Conservation (phyloP, 2,797 vertebrate species). For the Hipposideros larvatus region DNA sequence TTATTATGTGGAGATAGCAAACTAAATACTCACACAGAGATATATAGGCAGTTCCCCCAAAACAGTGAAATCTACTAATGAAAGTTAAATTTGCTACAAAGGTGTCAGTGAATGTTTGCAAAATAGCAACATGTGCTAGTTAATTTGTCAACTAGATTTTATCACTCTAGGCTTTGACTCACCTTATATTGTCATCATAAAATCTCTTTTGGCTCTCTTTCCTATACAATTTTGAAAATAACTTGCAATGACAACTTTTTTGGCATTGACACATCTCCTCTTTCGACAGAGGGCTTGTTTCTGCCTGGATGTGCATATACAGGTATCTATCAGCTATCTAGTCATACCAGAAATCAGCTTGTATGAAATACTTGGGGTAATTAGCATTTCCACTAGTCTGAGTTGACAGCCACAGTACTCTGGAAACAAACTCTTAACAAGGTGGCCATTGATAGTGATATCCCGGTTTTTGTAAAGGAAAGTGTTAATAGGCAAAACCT, state of each 20-base stretch:
- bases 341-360: neutral
- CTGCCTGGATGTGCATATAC: slow-evolving; percentile 6
- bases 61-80: neutral
- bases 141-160: slow-evolving; percentile 43
- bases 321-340: neutral
- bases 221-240: neutral
- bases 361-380: slow-evolving; percentile 63
- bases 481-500: neutral
- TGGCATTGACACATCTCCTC: slow-evolving; percentile 46
- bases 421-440: slow-evolving; percentile 59
- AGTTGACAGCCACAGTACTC: slow-evolving; percentile 61
- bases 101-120: slow-evolving; percentile 49
- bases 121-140: slow-evolving; percentile 80
- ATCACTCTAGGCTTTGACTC: neutral
- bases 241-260: slow-evolving; percentile 23
- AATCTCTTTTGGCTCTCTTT: slow-evolving; percentile 21
- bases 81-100: slow-evolving; percentile 59
- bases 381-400: slow-evolving; percentile 45
- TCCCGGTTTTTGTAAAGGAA: neutral
- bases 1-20: slow-evolving; percentile 11
- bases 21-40: neutral
- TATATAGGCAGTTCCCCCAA: neutral
- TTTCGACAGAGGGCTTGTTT: slow-evolving; percentile 6
- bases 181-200: slow-evolving; percentile 47
- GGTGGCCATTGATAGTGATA: neutral